Conservation (phyloP, 2,888 invertebrate species). For the Lepidochrysops patricia region DNA sequence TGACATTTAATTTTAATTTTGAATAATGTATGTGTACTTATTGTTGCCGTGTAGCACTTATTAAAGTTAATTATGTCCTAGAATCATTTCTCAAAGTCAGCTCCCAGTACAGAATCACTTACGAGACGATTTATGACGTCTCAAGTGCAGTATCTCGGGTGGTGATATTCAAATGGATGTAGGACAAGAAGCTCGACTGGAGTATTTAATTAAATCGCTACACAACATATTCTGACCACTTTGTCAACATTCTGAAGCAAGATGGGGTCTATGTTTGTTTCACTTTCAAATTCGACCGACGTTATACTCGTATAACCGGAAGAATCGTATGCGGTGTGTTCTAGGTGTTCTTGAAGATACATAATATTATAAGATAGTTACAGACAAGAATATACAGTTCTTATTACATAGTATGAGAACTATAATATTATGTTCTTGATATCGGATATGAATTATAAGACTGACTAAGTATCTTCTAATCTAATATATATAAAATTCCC, state of each 20-base stretch:
- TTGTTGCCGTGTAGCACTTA: not conserved
- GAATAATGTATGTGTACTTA: not conserved
- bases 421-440: too few relatives aligned
- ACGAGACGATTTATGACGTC: not conserved
- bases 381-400: too few relatives aligned
- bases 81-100: not conserved
- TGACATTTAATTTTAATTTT: not conserved
- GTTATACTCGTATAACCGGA: not conserved
- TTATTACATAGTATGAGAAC: too few relatives aligned
- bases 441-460: too few relatives aligned
- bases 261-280: not conserved
- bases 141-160: not conserved
- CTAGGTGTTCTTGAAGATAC: not conserved
- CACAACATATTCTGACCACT: constrained; percentile 3
- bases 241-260: constrained; percentile 2
- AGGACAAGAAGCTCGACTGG: not conserved
- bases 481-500: too few relatives aligned
- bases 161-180: not conserved
- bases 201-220: constrained; percentile 2
- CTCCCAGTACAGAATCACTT: not conserved
- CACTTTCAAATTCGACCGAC: not conserved
- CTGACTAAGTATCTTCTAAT: too few relatives aligned
- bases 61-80: not conserved
- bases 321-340: not conserved
- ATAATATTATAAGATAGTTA: too few relatives aligned